These are phyloP conservation scores for Noctua janthina DNA, from an alignment of 2,888 invertebrate genomes.

Conservation along the genomic window DNA sequence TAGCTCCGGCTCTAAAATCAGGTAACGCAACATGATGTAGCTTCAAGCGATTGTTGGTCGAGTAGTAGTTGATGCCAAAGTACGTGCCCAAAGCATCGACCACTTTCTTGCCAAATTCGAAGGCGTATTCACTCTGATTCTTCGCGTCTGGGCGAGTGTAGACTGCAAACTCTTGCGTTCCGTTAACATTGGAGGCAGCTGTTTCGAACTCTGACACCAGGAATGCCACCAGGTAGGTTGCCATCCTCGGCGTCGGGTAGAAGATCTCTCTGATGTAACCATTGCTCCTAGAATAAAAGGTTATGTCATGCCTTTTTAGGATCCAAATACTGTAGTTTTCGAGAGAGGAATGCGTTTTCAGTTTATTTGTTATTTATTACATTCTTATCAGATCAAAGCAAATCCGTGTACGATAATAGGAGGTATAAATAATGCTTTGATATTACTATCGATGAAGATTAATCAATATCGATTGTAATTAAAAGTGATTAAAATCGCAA, in stretches of 20 bases:
- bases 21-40: constrained; percentile 96
- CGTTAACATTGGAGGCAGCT: constrained; percentile 70
- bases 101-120: constrained; percentile 90
- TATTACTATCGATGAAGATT: neutral
- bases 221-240: constrained; percentile 96
- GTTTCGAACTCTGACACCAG: constrained; percentile 93
- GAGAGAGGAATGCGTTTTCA: neutral
- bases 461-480: neutral
- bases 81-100: constrained; percentile 89
- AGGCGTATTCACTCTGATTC: constrained; percentile 92
- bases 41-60: constrained; percentile 91
- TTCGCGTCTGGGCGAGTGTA: constrained; percentile 93
- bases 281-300: constrained; percentile 75
- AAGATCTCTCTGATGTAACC: constrained; percentile 92
- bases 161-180: constrained; percentile 89
- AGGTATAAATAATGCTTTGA: neutral
- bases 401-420: neutral
- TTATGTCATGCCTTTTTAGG: neutral
- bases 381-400: neutral
- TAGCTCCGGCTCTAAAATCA: constrained; percentile 95
- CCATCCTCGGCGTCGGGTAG: constrained; percentile 92
- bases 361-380: neutral
- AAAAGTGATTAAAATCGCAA: neutral
- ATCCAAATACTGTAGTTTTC: neutral
- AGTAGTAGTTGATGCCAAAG: constrained; percentile 90